Evolutionary conservation across 1,140 invertebrate species (phyloP), one percentile per base, ranked within the genome.

Genomic region (Musca domestica): DNA sequence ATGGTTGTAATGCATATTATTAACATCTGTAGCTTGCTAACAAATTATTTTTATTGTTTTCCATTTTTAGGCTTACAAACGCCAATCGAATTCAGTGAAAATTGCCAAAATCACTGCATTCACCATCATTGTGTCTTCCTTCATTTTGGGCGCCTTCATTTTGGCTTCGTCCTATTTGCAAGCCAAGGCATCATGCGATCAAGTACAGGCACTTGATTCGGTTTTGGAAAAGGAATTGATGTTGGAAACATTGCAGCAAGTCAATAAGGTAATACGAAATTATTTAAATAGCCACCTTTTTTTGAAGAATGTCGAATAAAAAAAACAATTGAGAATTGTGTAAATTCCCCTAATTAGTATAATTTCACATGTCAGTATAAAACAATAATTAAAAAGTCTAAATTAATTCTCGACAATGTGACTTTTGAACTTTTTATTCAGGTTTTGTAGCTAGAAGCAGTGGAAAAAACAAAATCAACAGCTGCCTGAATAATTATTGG

Each of bases 111-210:
- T 94, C 74, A 88, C 89, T 15, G 91, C 90, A 19, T 83, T 91
- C 65, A 94, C 92, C 54, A 84, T 95, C 65, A 87, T 94, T 63
- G 86, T 89, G 0, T 89, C 92, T 41, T 89, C 90, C 7, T 85
- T 93, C 70, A 86, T 94, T 51, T 81, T 94, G 69, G 92, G 92
- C 25, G 84, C 88, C 66, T 92, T 92, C 77, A 90, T 93, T 72
- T 81, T 95, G 69, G 90, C 91, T 27, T 88, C 90, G 6, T 88
- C 92, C 70, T 95, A 91, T 85, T 86, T 95, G n/a, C 87, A 90
- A 73, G 90, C 90, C 27, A 87, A 88, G 68, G 86, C 88, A 27
- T 88, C 89, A 12, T 92, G 90, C 77, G 87, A 88, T 70, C 88
- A 89, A 76, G 81, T 89, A 19, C 86, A 88, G 74, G 87, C 88